Percentiles rank a stretch among this genome's conserved stretches.
Evolutionary conservation across 2,113 vertebrate species (phyloP).

Genomic region (Mobula hypostoma): DNA sequence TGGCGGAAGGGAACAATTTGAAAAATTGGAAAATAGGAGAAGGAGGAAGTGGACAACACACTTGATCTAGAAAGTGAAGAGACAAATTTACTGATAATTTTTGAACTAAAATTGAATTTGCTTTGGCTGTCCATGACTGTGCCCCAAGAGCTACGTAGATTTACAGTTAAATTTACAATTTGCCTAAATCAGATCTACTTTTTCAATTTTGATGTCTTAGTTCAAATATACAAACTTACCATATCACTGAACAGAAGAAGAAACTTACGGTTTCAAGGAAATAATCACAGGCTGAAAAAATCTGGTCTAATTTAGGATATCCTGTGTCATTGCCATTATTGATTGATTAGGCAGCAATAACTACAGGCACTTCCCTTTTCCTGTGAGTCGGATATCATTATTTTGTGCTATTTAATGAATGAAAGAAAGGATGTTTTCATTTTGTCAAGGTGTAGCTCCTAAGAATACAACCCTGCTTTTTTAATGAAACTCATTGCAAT

Average conservation of each 20-base stretch:
- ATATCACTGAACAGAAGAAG: background rate
- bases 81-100: background rate
- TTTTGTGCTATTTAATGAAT: background rate
- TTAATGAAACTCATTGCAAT: background rate
- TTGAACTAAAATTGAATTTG: background rate
- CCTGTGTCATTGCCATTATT: background rate
- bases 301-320: slow-evolving; percentile 30
- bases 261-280: background rate
- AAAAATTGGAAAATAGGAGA: background rate
- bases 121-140: background rate
- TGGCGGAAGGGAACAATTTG: background rate
- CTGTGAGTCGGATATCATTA: background rate
- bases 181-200: no score
- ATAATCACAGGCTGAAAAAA: slow-evolving; percentile 15
- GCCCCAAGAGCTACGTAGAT: background rate
- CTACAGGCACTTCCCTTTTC: background rate
- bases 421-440: background rate
- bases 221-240: background rate
- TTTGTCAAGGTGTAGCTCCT: background rate
- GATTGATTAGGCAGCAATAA: slow-evolving; percentile 13
- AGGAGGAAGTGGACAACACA: no score
- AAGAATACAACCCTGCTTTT: no score
- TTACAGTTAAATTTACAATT: no score
- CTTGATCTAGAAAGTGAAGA: background rate
- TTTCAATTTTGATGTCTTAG: background rate